phyloP scores from a whole-genome alignment of 1,140 invertebrate species.

The Galleria mellonella region DNA sequence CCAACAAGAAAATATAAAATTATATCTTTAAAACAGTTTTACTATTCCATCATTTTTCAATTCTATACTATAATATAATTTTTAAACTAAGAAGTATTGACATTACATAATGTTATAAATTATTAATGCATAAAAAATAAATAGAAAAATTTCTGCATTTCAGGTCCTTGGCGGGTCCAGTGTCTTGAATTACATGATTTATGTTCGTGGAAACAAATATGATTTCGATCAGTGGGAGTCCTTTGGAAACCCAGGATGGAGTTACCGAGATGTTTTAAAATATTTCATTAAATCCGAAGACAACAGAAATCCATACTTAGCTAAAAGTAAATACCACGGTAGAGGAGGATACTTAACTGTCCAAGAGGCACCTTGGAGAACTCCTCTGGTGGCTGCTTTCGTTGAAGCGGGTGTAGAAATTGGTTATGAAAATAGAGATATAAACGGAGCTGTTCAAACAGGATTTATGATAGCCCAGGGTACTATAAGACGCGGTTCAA shows the following conservation, averaged over 20 bases:
- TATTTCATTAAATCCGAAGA: constrained; percentile 95
- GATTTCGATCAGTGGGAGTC: constrained; percentile 95
- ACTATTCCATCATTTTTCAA: no score
- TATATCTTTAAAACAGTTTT: no score
- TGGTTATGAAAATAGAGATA: constrained; percentile 91
- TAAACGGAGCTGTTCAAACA: constrained; percentile 88
- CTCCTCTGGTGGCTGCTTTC: constrained; percentile 86
- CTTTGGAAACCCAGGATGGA: constrained; percentile 91
- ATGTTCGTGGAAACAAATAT: constrained; percentile 86
- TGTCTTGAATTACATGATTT: constrained; percentile 96
- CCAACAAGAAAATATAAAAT: no score
- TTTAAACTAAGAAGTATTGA: no score
- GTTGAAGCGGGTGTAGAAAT: constrained; percentile 90
- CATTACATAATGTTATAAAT: no score
- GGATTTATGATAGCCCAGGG: constrained; percentile 94
- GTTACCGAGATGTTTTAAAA: constrained; percentile 89
- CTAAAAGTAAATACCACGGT: constrained; percentile 82
- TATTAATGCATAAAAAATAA: no score
- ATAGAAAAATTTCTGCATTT: constrained; percentile 12
- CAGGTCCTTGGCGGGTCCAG: constrained; percentile 90
- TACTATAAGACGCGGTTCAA: constrained; percentile 87
- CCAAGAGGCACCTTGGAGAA: constrained; percentile 89
- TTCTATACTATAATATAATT: no score
- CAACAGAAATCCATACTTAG: constrained; percentile 88
- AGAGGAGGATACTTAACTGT: constrained; percentile 86